These are phyloP conservation scores for Lagodon rhomboides DNA, from an alignment of 2,797 vertebrate species.

Conservation along the genomic window DNA sequence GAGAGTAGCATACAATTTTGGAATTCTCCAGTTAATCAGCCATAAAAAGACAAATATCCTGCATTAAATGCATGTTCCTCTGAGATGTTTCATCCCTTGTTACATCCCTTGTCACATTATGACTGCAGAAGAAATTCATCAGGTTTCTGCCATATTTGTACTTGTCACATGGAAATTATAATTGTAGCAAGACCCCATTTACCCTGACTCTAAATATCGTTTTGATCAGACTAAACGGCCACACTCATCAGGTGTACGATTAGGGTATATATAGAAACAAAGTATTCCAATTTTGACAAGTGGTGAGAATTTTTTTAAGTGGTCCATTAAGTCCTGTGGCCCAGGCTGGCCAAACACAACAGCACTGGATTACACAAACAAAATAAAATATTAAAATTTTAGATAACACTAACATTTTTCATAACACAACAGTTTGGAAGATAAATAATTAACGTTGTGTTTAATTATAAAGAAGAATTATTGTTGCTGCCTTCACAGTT, in stretches of 20 bases:
- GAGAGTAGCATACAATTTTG: neutral
- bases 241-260: neutral
- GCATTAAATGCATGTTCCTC: neutral
- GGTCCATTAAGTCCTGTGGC: neutral
- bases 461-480: neutral
- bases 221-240: neutral
- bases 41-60: neutral
- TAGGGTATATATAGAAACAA: neutral
- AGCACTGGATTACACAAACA: neutral
- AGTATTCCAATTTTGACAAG: neutral
- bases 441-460: no score
- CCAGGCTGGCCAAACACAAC: neutral
- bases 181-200: neutral
- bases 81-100: neutral
- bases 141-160: neutral
- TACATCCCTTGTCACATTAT: neutral
- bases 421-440: no score
- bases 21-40: neutral
- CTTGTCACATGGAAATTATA: no score
- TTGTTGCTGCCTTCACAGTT: neutral
- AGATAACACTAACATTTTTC: no score
- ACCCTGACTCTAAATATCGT: neutral
- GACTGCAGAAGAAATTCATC: neutral
- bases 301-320: neutral
- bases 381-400: neutral